These are phyloP conservation scores for Bettongia penicillata DNA, from an alignment of 2,113 vertebrate species.

Conservation along the genomic window DNA sequence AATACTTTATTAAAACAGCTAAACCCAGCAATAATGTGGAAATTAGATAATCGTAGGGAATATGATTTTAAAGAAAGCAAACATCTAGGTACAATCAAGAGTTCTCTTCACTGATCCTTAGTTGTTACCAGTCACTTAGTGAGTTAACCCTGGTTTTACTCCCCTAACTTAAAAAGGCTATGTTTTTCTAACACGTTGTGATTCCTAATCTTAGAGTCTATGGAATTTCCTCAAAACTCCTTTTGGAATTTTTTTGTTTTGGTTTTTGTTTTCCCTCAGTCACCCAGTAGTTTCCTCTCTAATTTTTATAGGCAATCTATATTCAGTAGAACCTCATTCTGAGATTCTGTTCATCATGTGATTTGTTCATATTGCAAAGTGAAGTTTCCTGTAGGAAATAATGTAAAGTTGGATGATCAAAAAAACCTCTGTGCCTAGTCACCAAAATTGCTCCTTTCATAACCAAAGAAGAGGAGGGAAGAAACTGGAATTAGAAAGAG, in stretches of 20 bases:
- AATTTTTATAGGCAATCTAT: not conserved
- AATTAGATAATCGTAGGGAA: not conserved
- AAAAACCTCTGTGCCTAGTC: slow-evolving; percentile 23
- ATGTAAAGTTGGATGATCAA: not conserved
- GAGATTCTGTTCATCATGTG: too few species aligned
- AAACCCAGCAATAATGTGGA: not conserved
- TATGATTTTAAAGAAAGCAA: not conserved
- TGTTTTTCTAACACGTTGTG: not conserved
- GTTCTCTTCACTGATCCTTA: slow-evolving; percentile 29
- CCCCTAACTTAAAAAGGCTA: not conserved
- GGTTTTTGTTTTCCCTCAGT: not conserved
- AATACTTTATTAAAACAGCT: not conserved
- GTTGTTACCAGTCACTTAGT: not conserved
- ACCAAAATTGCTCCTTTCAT: slow-evolving; percentile 39
- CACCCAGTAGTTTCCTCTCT: not conserved
- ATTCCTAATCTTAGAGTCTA: not conserved
- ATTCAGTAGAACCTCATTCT: too few species aligned
- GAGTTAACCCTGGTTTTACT: slow-evolving; percentile 17
- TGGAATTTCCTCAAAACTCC: not conserved
- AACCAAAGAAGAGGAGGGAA: slow-evolving; percentile 30
- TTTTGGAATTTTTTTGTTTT: not conserved
- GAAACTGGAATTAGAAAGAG: slow-evolving; percentile 49
- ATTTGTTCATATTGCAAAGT: too few species aligned
- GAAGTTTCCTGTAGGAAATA: too few species aligned
- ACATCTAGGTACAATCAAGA: not conserved